Base-by-base conservation (phyloP, 2,113 vertebrate genomes). In the Psephotus haematonotus region DNA sequence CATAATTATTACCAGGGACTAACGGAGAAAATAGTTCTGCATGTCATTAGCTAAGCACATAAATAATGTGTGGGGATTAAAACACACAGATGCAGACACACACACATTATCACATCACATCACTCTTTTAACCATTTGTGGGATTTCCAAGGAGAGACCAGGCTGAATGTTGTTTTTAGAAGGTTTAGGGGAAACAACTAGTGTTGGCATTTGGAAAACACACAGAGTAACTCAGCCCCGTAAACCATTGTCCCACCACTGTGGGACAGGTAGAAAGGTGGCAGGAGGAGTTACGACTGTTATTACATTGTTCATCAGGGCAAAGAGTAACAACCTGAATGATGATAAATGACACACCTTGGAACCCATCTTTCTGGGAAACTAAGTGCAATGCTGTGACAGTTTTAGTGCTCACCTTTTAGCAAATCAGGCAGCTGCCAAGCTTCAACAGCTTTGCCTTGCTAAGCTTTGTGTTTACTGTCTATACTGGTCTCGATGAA, bases 151-250 rank as follows among this genome's bases (percentile, higher is more conserved):
- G 25, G 43, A 4, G 1, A 62, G 52, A 41, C 13, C 2, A 20
- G 17, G 6, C 37, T 7, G 39, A 33, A 23, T 6, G 22, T 11
- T 0, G 19, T 64, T 95, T 55, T 62, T 39, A 6, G 19, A 59
- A 94, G 78, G 93, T 59, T 92, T 60, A 77, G 47, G 69, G n/a
- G 68, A 80, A 50, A 97, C 96, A 97, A 81, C 96, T 98, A 97
- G 97, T 27, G 72, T 16, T 65, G 52, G 8, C 18, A 16, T 67
- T 31, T 47, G n/a, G 49, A 92, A 94, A 92, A 65, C 4, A 22
- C 82, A 52, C 1, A 1, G 4, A 37, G 19, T 22, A 18, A 52
- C 19, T 33, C 35, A 28, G 7, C 10, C 5, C 2, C 0, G 8
- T 35, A 11, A 76, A 15, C 7, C 25, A 25, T 22, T 23, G 10